Conservation (phyloP, 2,888 invertebrate species). For the Syrista parreyssii region DNA sequence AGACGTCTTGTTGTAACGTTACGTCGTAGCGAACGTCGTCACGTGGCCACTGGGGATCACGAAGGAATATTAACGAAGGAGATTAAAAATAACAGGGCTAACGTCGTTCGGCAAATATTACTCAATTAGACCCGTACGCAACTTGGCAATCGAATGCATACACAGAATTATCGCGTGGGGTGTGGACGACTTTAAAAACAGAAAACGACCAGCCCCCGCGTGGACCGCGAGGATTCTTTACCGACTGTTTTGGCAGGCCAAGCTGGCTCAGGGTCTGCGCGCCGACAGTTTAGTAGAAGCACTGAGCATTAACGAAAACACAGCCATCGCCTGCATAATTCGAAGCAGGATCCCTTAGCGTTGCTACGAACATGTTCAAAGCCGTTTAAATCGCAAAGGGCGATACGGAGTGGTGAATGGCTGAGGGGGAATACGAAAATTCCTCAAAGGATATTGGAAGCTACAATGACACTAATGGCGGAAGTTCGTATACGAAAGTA, state of each 20-base stretch:
- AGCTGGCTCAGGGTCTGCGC: conserved; percentile 28
- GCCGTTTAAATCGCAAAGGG: too few relatives aligned
- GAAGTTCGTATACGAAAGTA: neutral
- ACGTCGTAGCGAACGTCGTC: neutral
- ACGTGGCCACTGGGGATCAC: neutral
- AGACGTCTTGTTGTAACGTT: too few relatives aligned
- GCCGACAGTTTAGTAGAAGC: too few relatives aligned
- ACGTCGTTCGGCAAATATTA: neutral
- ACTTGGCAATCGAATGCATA: neutral
- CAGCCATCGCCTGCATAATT: neutral
- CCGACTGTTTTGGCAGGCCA: conserved; percentile 24
- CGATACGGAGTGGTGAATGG: too few relatives aligned
- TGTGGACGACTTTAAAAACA: neutral
- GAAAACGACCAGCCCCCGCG: neutral
- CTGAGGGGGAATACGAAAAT: too few relatives aligned
- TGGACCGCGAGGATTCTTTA: conserved; percentile 9
- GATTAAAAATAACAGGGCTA: neutral
- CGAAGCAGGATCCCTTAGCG: neutral
- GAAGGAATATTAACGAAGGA: neutral
- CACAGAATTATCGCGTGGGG: neutral
- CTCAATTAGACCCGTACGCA: neutral
- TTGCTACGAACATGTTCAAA: neutral
- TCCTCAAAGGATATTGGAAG: neutral
- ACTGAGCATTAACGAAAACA: neutral
- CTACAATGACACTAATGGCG: neutral